A percentile compares a stretch with the other conserved stretches of the same genome.
Conservation (phyloP, 2,888 invertebrate genomes). For the Diadegma fenestrale region DNA sequence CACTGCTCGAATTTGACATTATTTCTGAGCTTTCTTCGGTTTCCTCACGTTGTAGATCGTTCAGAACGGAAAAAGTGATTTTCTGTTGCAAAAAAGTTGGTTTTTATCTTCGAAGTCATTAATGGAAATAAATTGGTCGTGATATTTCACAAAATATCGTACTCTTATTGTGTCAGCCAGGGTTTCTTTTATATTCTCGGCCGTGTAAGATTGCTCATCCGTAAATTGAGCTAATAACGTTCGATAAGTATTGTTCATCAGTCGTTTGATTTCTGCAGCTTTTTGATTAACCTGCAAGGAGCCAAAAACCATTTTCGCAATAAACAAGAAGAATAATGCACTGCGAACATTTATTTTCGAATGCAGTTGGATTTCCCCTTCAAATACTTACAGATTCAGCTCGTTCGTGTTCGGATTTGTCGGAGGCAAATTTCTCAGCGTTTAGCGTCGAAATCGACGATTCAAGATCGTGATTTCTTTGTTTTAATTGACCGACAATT, state of each 20-base stretch:
- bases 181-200: slow-evolving; percentile 75
- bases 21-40: slow-evolving; percentile 21
- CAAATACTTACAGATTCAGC: slow-evolving; percentile 29
- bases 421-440: slow-evolving; percentile 54
- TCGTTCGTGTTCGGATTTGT: slow-evolving; percentile 47
- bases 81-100: slow-evolving; percentile 69
- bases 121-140: neutral
- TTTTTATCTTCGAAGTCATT: neutral
- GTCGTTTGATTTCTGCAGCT: slow-evolving; percentile 77
- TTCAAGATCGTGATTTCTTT: slow-evolving; percentile 71
- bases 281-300: slow-evolving; percentile 72
- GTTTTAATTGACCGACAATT: slow-evolving; percentile 67
- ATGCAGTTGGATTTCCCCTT: neutral
- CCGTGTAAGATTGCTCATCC: slow-evolving; percentile 75
- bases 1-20: slow-evolving; percentile 1
- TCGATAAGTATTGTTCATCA: slow-evolving; percentile 79
- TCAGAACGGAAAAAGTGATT: slow-evolving; percentile 77
- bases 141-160: neutral
- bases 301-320: neutral
- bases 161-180: slow-evolving; percentile 78
- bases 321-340: neutral
- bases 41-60: slow-evolving; percentile 63
- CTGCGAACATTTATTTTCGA: neutral
- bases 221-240: slow-evolving; percentile 75
- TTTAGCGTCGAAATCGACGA: slow-evolving; percentile 66